Evolutionary conservation across 2,113 vertebrate genomes (phyloP), one percentile per base, ranked within the genome.

Genomic region (Zosterops borbonicus): DNA sequence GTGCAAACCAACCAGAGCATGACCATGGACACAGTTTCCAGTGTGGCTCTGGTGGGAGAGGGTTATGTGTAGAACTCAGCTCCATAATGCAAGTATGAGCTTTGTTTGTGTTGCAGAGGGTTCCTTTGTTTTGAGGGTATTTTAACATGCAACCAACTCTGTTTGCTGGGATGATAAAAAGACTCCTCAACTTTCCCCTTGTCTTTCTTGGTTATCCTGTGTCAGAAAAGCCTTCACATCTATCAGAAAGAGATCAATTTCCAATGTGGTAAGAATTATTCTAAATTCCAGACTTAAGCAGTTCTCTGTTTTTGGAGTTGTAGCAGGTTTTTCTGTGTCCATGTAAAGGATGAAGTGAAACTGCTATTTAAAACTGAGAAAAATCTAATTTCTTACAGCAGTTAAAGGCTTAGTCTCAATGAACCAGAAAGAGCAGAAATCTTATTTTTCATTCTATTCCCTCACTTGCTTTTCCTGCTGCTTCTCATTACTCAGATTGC

Each of bases 401-500:
- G 64, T 86, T 94, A 95, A 93, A 87, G 53, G 46, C 58, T 95
- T 83, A 90, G n/a, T 67, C 49, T 78, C 85, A 86, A 52, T 93
- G 62, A 96, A 95, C 80, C 58, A 88, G 53, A 92, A 85, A 33
- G 39, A 68, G 59, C 25, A 69, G n/a, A 91, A 86, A 73, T 52
- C 15, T 68, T 78, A 29, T 89, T 92, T 92, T 75, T 92, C 33
- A 46, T 94, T 93, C 41, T 78, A 1, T 83, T 75, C 28, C 77
- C 73, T 95, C 37, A 74, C n/a, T 92, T 95, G 53, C 52, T 87
- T 92, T 96, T 87, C 46, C 55, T 96, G 80, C 91, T 97, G 81
- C 82, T 97, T 65, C 81, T 97, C 89, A 94, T 97, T 97, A 94
- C 41, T 53, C 75, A 89, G 59, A 95, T 78, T 94, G 62, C 89